Conservation (phyloP, 2,888 invertebrate species). For the Cordilura impudica region DNA sequence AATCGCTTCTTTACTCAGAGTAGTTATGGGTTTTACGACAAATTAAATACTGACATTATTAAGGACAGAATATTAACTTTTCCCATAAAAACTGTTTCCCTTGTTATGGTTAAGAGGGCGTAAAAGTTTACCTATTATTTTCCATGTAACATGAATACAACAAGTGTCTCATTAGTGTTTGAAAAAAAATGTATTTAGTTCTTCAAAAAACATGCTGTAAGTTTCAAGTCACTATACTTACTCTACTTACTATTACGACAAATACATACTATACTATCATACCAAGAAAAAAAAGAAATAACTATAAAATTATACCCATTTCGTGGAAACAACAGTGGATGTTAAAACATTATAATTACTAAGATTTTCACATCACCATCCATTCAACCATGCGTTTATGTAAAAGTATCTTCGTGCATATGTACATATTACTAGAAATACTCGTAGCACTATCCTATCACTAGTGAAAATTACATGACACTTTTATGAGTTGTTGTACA, state of each 20-base stretch:
- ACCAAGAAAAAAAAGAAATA: neutral
- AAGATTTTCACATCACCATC: slow-evolving; percentile 5
- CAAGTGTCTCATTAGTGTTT: slow-evolving; percentile 58
- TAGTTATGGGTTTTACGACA: no score
- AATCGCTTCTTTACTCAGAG: no score
- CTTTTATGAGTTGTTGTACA: neutral
- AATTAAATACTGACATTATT: no score
- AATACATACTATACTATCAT: neutral
- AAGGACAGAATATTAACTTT: no score
- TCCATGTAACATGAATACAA: slow-evolving; percentile 34
- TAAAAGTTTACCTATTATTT: neutral
- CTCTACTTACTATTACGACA: neutral
- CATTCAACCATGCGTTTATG: neutral
- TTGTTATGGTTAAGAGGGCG: no score
- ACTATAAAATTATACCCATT: no score
- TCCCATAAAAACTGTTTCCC: no score
- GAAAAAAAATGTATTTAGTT: slow-evolving; percentile 18
- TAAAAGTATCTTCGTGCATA: neutral
- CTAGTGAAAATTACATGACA: slow-evolving; percentile 20
- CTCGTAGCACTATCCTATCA: slow-evolving; percentile 2
- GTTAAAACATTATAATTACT: slow-evolving; percentile 25
- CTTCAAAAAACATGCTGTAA: neutral
- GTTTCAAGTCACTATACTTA: slow-evolving; percentile 26
- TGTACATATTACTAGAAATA: neutral
- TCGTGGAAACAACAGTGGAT: neutral